Conservation (phyloP, 2,888 invertebrate species). For the Ommatoiulus sabulosus region DNA sequence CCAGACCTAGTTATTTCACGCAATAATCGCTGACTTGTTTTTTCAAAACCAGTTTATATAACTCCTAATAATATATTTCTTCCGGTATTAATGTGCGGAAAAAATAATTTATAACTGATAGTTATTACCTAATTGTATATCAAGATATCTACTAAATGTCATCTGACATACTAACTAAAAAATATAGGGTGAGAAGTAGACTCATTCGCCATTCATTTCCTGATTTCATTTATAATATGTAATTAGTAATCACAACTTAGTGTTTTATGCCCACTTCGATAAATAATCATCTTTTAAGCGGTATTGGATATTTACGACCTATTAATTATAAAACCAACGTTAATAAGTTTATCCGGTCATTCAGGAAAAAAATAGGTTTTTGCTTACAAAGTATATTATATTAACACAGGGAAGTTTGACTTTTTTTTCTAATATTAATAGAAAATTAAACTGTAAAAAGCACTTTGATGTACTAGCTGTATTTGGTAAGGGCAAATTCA, state of each 20-base stretch:
- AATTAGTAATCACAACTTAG: neutral
- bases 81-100: neutral
- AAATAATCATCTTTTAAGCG: neutral
- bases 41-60: slow-evolving; percentile 1
- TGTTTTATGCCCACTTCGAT: neutral
- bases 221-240: neutral
- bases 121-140: slow-evolving; percentile 9
- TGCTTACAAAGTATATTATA: neutral
- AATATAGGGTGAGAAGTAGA: neutral
- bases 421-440: too few relatives aligned
- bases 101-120: neutral
- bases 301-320: neutral
- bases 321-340: neutral
- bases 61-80: neutral
- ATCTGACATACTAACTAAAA: neutral
- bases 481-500: too few relatives aligned
- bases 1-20: neutral
- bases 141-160: slow-evolving; percentile 5
- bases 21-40: neutral
- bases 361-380: neutral
- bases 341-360: neutral
- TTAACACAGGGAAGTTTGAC: too few relatives aligned
- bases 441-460: too few relatives aligned
- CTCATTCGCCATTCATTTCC: neutral
- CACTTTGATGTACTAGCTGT: too few relatives aligned